These are phyloP conservation scores for Flexamia atlantica DNA, from an alignment of 2,888 invertebrate species.

Conservation along the genomic window DNA sequence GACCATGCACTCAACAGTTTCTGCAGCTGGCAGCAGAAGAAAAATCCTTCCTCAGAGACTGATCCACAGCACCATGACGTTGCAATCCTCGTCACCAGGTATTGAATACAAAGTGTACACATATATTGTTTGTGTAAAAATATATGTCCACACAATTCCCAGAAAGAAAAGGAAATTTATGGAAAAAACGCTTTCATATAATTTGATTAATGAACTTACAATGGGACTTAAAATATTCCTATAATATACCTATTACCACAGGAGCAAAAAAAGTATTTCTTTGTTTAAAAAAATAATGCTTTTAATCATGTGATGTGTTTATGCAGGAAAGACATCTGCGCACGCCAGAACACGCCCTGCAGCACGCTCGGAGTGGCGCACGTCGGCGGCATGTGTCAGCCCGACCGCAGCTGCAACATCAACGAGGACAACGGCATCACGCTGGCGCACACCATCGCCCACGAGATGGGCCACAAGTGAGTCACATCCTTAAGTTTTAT, in stretches of 20 bases:
- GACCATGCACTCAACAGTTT: slow-evolving; percentile 90
- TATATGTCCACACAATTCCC: too few relatives aligned
- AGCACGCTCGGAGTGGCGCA: slow-evolving; percentile 92
- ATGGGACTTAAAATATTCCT: too few relatives aligned
- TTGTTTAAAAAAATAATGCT: too few relatives aligned
- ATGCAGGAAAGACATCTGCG: slow-evolving; percentile 83
- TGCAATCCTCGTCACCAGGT: slow-evolving; percentile 88
- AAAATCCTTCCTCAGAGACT: slow-evolving; percentile 86
- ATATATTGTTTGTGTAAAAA: too few relatives aligned
- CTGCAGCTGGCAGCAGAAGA: slow-evolving; percentile 88
- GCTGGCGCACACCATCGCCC: slow-evolving; percentile 92
- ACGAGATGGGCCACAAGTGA: slow-evolving; percentile 96
- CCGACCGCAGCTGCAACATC: slow-evolving; percentile 90
- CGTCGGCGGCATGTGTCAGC: slow-evolving; percentile 93
- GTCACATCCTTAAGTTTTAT: slow-evolving; percentile 71
- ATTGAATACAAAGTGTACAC: too few relatives aligned
- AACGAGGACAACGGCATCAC: slow-evolving; percentile 95
- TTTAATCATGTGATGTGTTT: too few relatives aligned
- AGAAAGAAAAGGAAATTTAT: too few relatives aligned
- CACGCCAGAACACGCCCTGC: slow-evolving; percentile 76
- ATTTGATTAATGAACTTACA: too few relatives aligned
- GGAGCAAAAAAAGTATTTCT: too few relatives aligned
- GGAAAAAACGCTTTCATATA: too few relatives aligned
- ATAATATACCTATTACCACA: too few relatives aligned
- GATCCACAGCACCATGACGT: slow-evolving; percentile 95